Conservation (phyloP, 2,797 vertebrate species). For the Picus viridis region DNA sequence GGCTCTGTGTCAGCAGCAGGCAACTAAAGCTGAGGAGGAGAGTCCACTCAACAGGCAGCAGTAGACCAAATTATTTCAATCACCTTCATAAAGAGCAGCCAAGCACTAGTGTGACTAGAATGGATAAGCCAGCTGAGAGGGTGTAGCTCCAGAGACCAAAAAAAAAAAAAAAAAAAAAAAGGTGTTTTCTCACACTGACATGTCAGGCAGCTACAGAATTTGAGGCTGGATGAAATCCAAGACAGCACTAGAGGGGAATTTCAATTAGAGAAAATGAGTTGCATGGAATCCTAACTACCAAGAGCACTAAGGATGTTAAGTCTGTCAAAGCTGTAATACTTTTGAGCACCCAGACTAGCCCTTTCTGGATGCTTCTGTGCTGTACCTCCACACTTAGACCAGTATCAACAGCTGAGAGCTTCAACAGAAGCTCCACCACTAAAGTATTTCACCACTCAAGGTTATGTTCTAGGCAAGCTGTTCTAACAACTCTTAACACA, state of each 20-base stretch:
- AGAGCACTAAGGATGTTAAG: not conserved
- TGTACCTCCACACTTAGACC: rapidly evolving
- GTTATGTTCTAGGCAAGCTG: not conserved
- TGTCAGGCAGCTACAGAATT: not conserved
- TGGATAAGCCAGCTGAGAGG: not conserved
- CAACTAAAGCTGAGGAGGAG: not conserved
- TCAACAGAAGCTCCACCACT: rapidly evolving
- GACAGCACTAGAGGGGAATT: not conserved
- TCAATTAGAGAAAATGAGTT: not conserved
- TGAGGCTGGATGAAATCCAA: not conserved
- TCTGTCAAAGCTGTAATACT: not conserved
- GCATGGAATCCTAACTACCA: not conserved
- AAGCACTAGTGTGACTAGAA: not conserved
- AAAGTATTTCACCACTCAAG: not conserved
- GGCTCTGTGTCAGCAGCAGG: not conserved
- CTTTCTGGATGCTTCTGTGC: rapidly evolving
- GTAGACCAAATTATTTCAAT: not conserved
- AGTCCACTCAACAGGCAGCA: not conserved
- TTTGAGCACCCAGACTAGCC: not conserved
- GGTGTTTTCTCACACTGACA: not conserved
- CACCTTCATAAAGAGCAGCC: not conserved
- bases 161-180: rapidly evolving
- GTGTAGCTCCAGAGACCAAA: too few species aligned
- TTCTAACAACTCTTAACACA: not conserved
- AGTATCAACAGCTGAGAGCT: not conserved